Evolutionary conservation across 1,140 invertebrate genomes (phyloP), one percentile per base, ranked within the genome.

Genomic region (Mizuhopecten yessoensis): DNA sequence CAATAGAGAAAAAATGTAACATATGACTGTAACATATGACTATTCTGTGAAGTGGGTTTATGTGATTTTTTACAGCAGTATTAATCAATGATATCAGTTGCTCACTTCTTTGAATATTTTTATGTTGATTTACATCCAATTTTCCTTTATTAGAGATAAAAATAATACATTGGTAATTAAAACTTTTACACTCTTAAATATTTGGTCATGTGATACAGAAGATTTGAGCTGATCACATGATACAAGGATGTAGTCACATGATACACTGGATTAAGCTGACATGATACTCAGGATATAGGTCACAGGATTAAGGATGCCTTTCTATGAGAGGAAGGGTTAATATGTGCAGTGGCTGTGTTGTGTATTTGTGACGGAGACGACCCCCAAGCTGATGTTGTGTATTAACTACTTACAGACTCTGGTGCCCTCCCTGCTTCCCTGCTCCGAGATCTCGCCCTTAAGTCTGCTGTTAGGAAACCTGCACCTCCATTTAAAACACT

Each of bases 311-410:
- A 39, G 36, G 13, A 5, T 39, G 57, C 42, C 42, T 45, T 23
- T 7, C 57, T 75, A 29, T 17, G 57, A 75, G 57, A 75, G 57
- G 57, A 75, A 13, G 9, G 42, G 42, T 75, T 75, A 13, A 39
- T 39, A 39, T 39, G 36, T 39, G 36, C 17, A 75, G 23, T 75
- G 57, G n/a, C 57, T 75, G 57, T 75, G 57, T 75, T 75, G n/a
- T 75, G 57, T 75, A 29, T 75, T 23, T 75, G 57, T 75, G 57
- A 75, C 57, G 23, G n/a, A 75, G 57, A 75, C n/a, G 57, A 75
- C 57, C 57, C n/a, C 57, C 57, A 39, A 39, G 36, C 36, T 75
- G 57, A 75, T 75, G 57, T 75, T 75, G 57, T 75, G 57, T 75
- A n/a, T 75, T 75, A 17, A 75, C 57, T 75, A 75, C 42, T 75